Base-by-base conservation (phyloP, 2,888 invertebrate species). In the Chouioia cunea region DNA sequence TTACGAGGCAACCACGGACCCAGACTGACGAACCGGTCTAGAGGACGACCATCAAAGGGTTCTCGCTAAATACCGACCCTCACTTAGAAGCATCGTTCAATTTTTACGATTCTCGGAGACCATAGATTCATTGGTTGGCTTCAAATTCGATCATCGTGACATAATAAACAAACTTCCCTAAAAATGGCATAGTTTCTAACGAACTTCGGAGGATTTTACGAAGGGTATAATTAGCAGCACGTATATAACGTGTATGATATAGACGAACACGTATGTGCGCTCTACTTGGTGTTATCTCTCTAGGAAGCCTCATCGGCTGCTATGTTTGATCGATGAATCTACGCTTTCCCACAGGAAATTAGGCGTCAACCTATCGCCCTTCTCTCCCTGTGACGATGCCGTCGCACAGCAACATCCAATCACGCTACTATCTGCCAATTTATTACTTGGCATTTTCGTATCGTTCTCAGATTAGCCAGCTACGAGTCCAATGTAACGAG, bases 291-390 rank as follows among this genome's bases (percentile, higher is more conserved):
- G 63, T 65, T 77, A 74, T 78, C 76, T 76, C 73, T 71, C 58
- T 23, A 47, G 59, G 74, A 75, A 69, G 76, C 71, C 73, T 77
- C 74, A 75, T 76, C 74, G 74, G 58, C 72, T 75, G 71, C 75
- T 74, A 74, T 83, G 85, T 85, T 85, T 85, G 85, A 85, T 85
- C 85, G 85, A 85, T 85, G 83, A 81, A 83, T 85, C 80, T 78
- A 77, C 77, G 77, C 74, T 78, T n/a, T 81, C 75, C 77, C 78
- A 79, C 80, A 83, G 85, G 85, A 85, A 85, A 85, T 85, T 85
- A 85, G 83, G 84, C 85, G 85, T 85, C 85, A 83, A 83, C 80
- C 82, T 81, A 82, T 85, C 83, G 18, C 59, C 53, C 54, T 16
- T 16, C 50, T n/a, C 74, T 76, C 73, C 74, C 72, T 78, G 76